A percentile compares a stretch with the other conserved stretches of the same genome.
Evolutionary conservation across 2,113 vertebrate genomes (phyloP).

Genomic region (Spheniscus mendiculus): DNA sequence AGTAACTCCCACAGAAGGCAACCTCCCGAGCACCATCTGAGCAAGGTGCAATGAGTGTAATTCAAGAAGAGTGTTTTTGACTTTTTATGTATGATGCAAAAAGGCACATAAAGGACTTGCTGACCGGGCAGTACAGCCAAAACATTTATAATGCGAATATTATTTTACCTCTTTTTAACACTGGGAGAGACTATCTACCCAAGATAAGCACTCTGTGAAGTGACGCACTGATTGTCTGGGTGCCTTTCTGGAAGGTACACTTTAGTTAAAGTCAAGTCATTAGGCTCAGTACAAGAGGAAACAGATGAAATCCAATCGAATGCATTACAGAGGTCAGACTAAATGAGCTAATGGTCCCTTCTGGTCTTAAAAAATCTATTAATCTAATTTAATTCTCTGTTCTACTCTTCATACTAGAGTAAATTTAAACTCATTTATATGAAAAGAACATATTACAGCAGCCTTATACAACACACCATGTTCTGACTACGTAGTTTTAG

Average conservation of each 20-base stretch:
- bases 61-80: background rate
- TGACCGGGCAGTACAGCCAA: background rate
- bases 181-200: background rate
- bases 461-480: background rate
- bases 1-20: background rate
- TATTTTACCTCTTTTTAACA: background rate
- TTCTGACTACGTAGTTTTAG: background rate
- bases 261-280: constrained; percentile 38
- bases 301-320: constrained; percentile 49
- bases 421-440: constrained; percentile 61
- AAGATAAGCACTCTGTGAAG: background rate
- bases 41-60: background rate
- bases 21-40: background rate
- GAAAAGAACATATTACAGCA: constrained; percentile 4
- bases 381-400: constrained; percentile 65
- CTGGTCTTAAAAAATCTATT: constrained; percentile 70
- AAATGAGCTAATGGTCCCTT: constrained; percentile 62
- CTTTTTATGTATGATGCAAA: background rate
- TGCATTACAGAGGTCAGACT: constrained; percentile 59
- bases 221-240: background rate
- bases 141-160: background rate
- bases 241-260: constrained; percentile 19
- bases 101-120: background rate
- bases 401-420: constrained; percentile 56
- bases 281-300: constrained; percentile 35